Conservation (phyloP, 1,140 invertebrate genomes). For the Sitobion miscanthi region DNA sequence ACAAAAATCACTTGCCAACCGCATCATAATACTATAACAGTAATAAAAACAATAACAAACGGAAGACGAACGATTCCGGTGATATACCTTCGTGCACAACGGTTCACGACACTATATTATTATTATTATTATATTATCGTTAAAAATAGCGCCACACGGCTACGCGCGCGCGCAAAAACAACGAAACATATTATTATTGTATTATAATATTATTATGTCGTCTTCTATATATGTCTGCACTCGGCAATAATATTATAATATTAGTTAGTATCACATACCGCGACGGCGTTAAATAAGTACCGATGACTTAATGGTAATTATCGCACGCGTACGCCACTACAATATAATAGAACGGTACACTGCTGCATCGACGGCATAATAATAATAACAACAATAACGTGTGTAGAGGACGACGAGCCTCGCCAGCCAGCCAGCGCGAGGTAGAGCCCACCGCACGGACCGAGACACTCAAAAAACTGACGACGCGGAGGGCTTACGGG, state of each 20-base stretch:
- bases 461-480: constrained; percentile 53
- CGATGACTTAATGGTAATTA: not conserved
- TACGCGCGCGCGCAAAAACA: not conserved
- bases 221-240: too few species aligned
- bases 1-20: not conserved
- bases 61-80: not conserved
- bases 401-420: constrained; percentile 37
- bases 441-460: constrained; percentile 44
- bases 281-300: not conserved
- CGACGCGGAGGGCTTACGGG: constrained; percentile 48
- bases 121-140: not conserved
- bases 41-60: not conserved
- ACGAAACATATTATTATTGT: not conserved
- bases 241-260: not conserved
- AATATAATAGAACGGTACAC: not conserved
- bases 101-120: not conserved
- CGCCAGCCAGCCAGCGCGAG: constrained; percentile 25
- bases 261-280: not conserved
- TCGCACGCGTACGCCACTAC: not conserved
- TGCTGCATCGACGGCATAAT: not conserved
- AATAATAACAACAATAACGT: not conserved
- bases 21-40: not conserved
- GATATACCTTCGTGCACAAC: not conserved
- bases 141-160: not conserved
- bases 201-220: not conserved